Evolutionary conservation across 2,113 vertebrate genomes (phyloP).

Genomic region (Climacteris rufus): DNA sequence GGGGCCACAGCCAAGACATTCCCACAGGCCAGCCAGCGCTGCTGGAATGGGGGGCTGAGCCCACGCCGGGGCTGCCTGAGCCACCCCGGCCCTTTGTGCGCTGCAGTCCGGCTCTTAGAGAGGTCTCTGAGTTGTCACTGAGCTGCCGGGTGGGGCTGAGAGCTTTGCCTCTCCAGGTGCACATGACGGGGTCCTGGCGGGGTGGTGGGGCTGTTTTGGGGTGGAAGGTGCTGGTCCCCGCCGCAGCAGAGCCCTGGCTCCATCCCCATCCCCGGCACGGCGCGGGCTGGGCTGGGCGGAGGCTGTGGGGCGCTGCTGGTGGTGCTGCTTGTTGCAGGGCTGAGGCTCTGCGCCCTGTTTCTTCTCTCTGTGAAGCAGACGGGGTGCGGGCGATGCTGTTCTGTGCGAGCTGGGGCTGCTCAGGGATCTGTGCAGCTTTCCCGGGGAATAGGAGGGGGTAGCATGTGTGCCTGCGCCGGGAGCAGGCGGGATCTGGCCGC

Average conservation of each 20-base stretch:
- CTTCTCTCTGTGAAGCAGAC: accelerated
- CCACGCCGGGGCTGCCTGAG: not conserved
- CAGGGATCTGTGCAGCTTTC: not conserved
- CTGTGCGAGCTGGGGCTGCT: not conserved
- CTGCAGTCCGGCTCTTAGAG: accelerated
- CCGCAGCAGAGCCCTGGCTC: not conserved
- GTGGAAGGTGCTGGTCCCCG: not conserved
- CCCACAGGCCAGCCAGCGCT: not conserved
- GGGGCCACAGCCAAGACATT: not conserved
- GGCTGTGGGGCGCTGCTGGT: not conserved
- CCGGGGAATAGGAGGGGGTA: not conserved
- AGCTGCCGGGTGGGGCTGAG: not conserved
- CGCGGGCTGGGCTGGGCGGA: not conserved
- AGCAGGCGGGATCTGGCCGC: not conserved
- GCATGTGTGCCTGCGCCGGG: not conserved
- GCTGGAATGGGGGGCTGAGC: not conserved
- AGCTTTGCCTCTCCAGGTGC: not conserved
- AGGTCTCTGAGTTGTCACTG: not conserved
- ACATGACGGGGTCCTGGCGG: accelerated
- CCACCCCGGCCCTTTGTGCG: not conserved
- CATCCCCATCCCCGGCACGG: not conserved
- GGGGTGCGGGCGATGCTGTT: not conserved
- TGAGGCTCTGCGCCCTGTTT: not conserved
- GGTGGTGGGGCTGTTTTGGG: not conserved
- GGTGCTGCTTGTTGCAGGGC: not conserved